These are phyloP conservation scores for Chlorodrepanis virens DNA, from an alignment of 2,113 vertebrate species.

Conservation along the genomic window DNA sequence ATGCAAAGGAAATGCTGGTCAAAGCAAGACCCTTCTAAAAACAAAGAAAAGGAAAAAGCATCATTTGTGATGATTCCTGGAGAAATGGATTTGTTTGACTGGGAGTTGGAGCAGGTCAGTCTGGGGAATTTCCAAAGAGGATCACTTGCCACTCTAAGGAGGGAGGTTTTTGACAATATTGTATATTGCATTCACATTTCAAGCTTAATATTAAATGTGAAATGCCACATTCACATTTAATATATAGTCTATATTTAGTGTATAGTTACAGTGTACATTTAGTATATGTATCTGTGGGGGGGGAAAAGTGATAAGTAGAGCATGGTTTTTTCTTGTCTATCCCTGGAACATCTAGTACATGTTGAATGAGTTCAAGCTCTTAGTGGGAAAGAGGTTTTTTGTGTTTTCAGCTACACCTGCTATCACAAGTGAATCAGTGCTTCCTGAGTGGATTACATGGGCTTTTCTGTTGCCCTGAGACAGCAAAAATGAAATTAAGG, in stretches of 20 bases:
- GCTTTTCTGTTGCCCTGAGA: not conserved
- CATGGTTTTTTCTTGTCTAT: not conserved
- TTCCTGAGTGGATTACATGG: not conserved
- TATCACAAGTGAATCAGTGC: not conserved
- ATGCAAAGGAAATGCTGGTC: not conserved
- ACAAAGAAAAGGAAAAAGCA: too few relatives aligned
- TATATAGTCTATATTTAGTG: not conserved
- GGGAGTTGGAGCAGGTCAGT: not conserved
- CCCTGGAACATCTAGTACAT: not conserved
- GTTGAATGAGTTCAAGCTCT: not conserved
- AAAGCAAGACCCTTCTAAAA: not conserved
- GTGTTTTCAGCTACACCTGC: not conserved
- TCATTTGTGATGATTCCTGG: not conserved
- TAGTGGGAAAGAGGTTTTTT: not conserved
- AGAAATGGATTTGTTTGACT: not conserved
- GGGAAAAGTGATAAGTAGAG: fast-evolving
- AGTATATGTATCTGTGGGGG: fast-evolving
- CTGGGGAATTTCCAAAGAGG: not conserved
- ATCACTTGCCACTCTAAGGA: not conserved
- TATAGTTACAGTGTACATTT: not conserved
- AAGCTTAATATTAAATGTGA: not conserved
- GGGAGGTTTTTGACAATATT: not conserved
- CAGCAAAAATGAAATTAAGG: not conserved
- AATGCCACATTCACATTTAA: not conserved
- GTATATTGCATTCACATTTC: not conserved